Evolutionary conservation across 2,888 invertebrate species (phyloP).

Genomic region (Melanargia galathea): DNA sequence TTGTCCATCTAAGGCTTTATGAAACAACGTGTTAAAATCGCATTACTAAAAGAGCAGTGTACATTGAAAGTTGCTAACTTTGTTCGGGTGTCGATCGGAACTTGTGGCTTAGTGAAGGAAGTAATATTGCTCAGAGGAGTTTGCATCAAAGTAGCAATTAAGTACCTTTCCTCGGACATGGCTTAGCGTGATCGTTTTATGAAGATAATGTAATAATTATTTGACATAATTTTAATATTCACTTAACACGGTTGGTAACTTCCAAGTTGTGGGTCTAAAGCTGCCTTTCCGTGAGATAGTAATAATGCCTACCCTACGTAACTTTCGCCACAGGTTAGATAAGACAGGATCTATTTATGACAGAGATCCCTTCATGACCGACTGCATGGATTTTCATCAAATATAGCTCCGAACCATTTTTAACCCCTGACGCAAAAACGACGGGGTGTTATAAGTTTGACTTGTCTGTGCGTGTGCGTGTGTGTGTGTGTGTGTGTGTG

Average conservation of each 20-base stretch:
- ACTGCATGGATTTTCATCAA: no score
- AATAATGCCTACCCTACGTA: background rate
- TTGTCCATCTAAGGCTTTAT: no score
- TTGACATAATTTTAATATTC: slow-evolving; percentile 14
- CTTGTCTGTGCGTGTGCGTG: no score
- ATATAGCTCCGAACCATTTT: no score
- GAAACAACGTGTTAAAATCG: background rate
- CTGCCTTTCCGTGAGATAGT: background rate
- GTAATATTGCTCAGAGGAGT: slow-evolving; percentile 20
- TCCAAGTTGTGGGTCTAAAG: background rate
- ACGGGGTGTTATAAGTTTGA: no score
- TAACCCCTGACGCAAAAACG: no score
- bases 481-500: no score
- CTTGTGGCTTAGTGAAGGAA: background rate
- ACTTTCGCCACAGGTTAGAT: no score
- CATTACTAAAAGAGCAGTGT: background rate
- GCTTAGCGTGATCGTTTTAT: slow-evolving; percentile 6
- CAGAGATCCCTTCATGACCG: no score
- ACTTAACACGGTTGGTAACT: background rate
- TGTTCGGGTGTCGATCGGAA: background rate
- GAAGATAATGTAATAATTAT: slow-evolving; percentile 16
- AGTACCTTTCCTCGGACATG: slow-evolving; percentile 16
- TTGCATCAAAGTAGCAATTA: slow-evolving; percentile 17
- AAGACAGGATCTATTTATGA: no score
- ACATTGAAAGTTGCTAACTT: background rate